These are phyloP conservation scores for Conomelus anceps DNA, from an alignment of 2,888 invertebrate species.

Conservation along the genomic window DNA sequence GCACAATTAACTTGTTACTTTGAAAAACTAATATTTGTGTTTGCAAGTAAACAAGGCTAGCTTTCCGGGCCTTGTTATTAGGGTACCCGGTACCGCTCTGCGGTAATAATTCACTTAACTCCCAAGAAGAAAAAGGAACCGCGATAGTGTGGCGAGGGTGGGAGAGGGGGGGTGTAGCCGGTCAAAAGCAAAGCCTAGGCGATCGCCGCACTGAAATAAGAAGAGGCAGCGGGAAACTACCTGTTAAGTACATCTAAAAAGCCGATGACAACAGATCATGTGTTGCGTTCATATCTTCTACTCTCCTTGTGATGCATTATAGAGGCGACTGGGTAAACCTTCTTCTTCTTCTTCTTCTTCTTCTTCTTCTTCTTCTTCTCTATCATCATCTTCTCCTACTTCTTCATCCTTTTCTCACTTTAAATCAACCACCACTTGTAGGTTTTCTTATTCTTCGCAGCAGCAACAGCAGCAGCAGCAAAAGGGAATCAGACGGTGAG, in stretches of 20 bases:
- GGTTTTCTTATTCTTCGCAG: background rate
- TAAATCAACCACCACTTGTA: background rate
- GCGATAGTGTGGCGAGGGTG: background rate
- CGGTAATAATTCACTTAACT: background rate
- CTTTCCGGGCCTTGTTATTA: constrained; percentile 11
- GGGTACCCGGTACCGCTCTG: background rate
- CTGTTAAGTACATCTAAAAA: background rate
- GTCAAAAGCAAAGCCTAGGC: too few species aligned
- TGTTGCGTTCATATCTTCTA: background rate
- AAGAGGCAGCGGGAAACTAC: background rate
- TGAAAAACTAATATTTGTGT: constrained; percentile 21
- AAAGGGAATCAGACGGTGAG: background rate
- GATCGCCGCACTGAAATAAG: background rate
- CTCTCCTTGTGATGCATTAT: background rate
- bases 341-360: background rate
- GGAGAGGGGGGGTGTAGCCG: too few species aligned
- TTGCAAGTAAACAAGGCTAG: constrained; percentile 16
- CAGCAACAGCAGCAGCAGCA: background rate
- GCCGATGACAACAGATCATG: background rate
- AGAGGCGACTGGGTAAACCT: background rate
- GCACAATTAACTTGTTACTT: constrained; percentile 22
- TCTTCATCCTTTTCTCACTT: background rate
- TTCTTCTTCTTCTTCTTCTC: background rate
- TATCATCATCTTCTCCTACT: too few species aligned
- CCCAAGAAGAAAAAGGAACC: background rate